Evolutionary conservation across 2,113 vertebrate species (phyloP), one percentile per base, ranked within the genome.

Genomic region (Acanthochromis polyacanthus): DNA sequence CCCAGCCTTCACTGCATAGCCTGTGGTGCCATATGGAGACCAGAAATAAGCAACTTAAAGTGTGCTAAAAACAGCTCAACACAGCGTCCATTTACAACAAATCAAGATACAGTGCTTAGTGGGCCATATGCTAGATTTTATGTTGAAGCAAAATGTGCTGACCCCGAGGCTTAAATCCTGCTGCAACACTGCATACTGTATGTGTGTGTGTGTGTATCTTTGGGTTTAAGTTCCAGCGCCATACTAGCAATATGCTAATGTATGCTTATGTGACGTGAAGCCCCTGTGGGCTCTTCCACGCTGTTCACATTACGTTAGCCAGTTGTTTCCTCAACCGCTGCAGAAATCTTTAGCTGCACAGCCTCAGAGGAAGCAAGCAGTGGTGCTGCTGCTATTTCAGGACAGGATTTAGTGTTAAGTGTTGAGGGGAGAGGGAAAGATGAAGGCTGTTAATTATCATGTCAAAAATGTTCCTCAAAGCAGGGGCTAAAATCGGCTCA

Each of bases 221-320:
- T 62, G 14, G 43, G 30, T 73, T 19, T 69, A 52, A 22, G 15
- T 59, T 38, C 50, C 50, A 69, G 45, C 30, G 48, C 50, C 36
- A 36, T 11, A 62, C 28, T 56, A 60, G 66, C 74, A 45, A 28
- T 72, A 84, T 90, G 79, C 53, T 86, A 85, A 88, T 88, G 69
- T 45, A 56, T 76, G 73, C 73, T 43, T 58, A 79, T 73, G 57
- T 5, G 8, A 57, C 5, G 25, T 9, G 76, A 36, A 10, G 56
- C 36, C 56, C 82, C 74, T 5, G 25, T 0, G n/a, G 86, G 80
- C 43, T 72, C 61, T 80, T 87, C 82, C 72, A 89, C 71, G 66
- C 81, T 78, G 81, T 87, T 87, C 91, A 87, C 43, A 51, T 84
- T 32, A 57, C 22, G 68, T 91, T 84, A 84, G 64, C 43, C 73